Base-by-base conservation (phyloP, 2,888 invertebrate species). In the Carterocephalus palaemon region DNA sequence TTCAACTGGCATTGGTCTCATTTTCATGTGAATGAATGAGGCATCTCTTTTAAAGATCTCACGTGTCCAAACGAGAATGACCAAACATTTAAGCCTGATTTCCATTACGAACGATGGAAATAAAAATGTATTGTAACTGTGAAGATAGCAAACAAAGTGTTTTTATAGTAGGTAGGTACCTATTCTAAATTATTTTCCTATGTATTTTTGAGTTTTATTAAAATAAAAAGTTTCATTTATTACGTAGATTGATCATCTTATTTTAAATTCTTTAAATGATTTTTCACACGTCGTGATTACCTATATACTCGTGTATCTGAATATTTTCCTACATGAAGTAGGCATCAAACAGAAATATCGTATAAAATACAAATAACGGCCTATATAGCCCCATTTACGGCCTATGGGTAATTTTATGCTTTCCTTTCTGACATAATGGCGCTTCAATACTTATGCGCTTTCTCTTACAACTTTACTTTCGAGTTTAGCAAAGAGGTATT, bases 61-160 rank as follows among this genome's bases (percentile, higher is more conserved):
- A 49, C 53, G 51, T 53, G 53, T 46, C 47, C 42, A 42, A 53
- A 51, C 41, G 24, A n/a, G n/a, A n/a, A n/a, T n/a, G n/a, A n/a
- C n/a, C n/a, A n/a, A n/a, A n/a, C n/a, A n/a, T n/a, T n/a, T n/a
- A n/a, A n/a, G n/a, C n/a, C n/a, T n/a, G n/a, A n/a, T n/a, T n/a
- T n/a, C n/a, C n/a, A n/a, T n/a, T n/a, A n/a, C n/a, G n/a, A n/a
- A n/a, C n/a, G n/a, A n/a, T n/a, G n/a, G n/a, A n/a, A n/a, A n/a
- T n/a, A n/a, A n/a, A n/a, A n/a, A n/a, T n/a, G n/a, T n/a, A n/a
- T n/a, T n/a, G n/a, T n/a, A n/a, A n/a, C n/a, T n/a, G n/a, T n/a
- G n/a, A n/a, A n/a, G n/a, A n/a, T n/a, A n/a, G n/a, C n/a, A n/a
- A n/a, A n/a, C n/a, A n/a, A n/a, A n/a, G n/a, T n/a, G n/a, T n/a